These are phyloP conservation scores for Steatocranus sp. DNA, from an alignment of 2,797 vertebrate species.

Conservation along the genomic window DNA sequence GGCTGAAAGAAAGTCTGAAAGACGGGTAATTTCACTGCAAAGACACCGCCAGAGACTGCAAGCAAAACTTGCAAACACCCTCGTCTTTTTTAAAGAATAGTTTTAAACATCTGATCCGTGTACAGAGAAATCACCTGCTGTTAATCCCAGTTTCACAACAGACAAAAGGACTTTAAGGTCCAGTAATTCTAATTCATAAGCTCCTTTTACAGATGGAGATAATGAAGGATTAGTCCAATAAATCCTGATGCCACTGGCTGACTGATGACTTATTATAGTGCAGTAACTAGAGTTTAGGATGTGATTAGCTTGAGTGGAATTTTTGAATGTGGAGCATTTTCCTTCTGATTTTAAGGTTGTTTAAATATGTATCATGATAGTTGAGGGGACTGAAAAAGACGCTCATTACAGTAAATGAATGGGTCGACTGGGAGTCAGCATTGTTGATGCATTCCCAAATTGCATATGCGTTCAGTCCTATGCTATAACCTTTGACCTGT, in stretches of 20 bases:
- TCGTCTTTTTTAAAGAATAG: background rate
- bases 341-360: background rate
- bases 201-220: constrained; percentile 46
- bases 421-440: too few relatives aligned
- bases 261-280: constrained; percentile 14
- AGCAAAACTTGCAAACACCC: background rate
- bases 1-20: background rate
- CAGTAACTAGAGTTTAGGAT: background rate
- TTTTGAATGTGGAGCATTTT: background rate
- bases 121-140: constrained; percentile 27
- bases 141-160: constrained; percentile 38
- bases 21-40: background rate
- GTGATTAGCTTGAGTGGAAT: constrained; percentile 2
- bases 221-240: constrained; percentile 53
- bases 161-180: constrained; percentile 7
- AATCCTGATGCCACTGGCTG: constrained; percentile 32
- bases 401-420: background rate
- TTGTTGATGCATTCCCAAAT: background rate
- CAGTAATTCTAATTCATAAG: constrained; percentile 28
- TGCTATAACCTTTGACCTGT: rapidly evolving
- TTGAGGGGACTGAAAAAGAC: background rate
- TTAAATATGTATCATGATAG: background rate
- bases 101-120: constrained; percentile 25
- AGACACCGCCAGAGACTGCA: background rate
- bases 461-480: background rate